Evolutionary conservation across 2,888 invertebrate species (phyloP).

Genomic region (Aleiodes alternator): DNA sequence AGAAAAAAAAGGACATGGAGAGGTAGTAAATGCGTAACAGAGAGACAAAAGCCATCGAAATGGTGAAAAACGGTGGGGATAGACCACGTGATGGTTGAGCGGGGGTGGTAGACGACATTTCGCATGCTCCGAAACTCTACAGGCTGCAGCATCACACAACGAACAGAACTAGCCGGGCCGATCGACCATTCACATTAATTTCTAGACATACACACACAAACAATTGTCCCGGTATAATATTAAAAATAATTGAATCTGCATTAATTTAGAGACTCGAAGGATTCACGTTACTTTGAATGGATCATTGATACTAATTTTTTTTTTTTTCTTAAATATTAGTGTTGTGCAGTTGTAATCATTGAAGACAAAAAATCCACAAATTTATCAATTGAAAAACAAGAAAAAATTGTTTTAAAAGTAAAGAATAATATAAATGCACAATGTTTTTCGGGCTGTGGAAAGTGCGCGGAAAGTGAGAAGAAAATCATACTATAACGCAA

Average conservation of each 20-base stretch:
- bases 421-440: slow-evolving; percentile 46
- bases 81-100: slow-evolving; percentile 72
- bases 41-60: slow-evolving; percentile 26
- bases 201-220: neutral
- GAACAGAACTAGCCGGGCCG: slow-evolving; percentile 50
- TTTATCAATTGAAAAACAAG: neutral
- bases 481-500: neutral
- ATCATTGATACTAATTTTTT: neutral
- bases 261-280: slow-evolving; percentile 6
- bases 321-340: neutral
- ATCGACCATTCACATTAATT: slow-evolving; percentile 47
- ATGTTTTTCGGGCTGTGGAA: slow-evolving; percentile 62
- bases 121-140: slow-evolving; percentile 74
- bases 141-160: slow-evolving; percentile 65
- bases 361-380: neutral
- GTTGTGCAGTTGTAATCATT: slow-evolving; percentile 6
- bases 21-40: slow-evolving; percentile 25
- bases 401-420: slow-evolving; percentile 9
- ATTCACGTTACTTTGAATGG: neutral
- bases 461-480: slow-evolving; percentile 62
- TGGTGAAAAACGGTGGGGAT: slow-evolving; percentile 46
- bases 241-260: neutral
- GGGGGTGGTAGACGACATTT: slow-evolving; percentile 73
- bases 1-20: slow-evolving; percentile 1
- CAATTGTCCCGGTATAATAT: slow-evolving; percentile 24